Evolutionary conservation across 2,113 vertebrate species (phyloP), one percentile per base, ranked within the genome.

Genomic region (Trochalopteron elliotii): DNA sequence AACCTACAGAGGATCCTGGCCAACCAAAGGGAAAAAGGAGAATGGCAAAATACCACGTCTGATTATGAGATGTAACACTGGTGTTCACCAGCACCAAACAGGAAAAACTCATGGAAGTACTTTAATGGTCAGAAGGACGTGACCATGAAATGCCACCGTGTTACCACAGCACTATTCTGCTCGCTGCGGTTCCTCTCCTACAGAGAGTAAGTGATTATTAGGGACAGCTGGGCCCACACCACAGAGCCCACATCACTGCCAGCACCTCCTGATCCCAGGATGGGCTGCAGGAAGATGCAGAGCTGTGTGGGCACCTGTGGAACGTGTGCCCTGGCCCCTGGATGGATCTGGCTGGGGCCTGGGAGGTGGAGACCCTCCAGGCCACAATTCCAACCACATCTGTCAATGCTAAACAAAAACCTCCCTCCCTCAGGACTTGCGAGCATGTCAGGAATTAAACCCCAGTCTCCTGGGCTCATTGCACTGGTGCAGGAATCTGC

Each of bases 201-300:
- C 61, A 47, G 28, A 42, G 53, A 55, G 12, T 3, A 28, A 76
- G 40, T 1, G 21, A 42, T 50, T 69, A 40, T 28, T 45, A 33
- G 55, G 18, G 80, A 44, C 27, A 90, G 50, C n/a, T 6, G 2
- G 23, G 28, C 27, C 42, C 61, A 45, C 6, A 8, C 10, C 45
- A 47, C 1, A 3, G 44, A 53, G 11, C 39, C 12, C 1, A 3
- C 30, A 15, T 35, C 0, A 0, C 56, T 71, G 39, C 47, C 70
- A 79, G 75, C 44, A 68, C 11, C 17, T 88, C 40, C 37, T 47
- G 1, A 8, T 33, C n/a, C 64, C 71, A 37, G 47, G 18, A 19
- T 9, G 35, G 40, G 49, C 52, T 52, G 49, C 21, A 28, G 53
- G 40, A 89, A 77, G 52, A 35, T 25, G 27, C 1, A 3, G 59